Conservation (phyloP, 2,113 vertebrate genomes). For the Lota lota region DNA sequence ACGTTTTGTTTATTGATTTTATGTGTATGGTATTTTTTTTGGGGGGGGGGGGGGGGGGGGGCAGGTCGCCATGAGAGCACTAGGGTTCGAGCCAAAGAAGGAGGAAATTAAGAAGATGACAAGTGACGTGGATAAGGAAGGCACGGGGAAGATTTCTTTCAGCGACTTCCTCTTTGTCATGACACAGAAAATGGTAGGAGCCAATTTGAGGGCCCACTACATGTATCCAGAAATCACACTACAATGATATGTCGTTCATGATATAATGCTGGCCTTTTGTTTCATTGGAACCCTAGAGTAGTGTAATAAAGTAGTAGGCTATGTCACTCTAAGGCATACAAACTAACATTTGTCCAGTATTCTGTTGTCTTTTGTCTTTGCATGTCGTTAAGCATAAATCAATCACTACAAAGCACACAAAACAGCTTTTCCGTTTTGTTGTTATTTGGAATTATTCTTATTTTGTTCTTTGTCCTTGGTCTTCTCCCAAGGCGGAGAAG, state of each 20-base stretch:
- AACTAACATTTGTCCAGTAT: no score
- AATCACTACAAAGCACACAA: no score
- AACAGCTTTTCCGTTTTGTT: no score
- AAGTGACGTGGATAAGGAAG: slow-evolving; percentile 85
- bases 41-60: no score
- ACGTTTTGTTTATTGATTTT: background rate
- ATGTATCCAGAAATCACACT: no score
- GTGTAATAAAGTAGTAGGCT: no score
- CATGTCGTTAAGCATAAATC: no score
- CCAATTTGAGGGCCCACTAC: no score
- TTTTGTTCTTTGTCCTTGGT: background rate
- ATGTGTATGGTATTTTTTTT: background rate
- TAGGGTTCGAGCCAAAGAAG: slow-evolving; percentile 93
- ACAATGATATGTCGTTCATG: background rate
- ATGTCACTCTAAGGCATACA: no score
- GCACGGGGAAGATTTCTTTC: slow-evolving; percentile 88
- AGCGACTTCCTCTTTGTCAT: slow-evolving; percentile 84
- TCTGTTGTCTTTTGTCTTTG: no score
- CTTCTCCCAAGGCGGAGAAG: slow-evolving; percentile 82
- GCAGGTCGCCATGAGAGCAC: slow-evolving; percentile 90
- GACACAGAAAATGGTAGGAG: slow-evolving; percentile 90
- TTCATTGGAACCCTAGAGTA: background rate
- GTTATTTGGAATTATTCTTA: background rate
- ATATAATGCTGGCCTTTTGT: background rate
- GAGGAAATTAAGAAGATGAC: slow-evolving; percentile 94